Evolutionary conservation across 1,140 invertebrate species (phyloP).

Genomic region (Drosophila kohkoa): DNA sequence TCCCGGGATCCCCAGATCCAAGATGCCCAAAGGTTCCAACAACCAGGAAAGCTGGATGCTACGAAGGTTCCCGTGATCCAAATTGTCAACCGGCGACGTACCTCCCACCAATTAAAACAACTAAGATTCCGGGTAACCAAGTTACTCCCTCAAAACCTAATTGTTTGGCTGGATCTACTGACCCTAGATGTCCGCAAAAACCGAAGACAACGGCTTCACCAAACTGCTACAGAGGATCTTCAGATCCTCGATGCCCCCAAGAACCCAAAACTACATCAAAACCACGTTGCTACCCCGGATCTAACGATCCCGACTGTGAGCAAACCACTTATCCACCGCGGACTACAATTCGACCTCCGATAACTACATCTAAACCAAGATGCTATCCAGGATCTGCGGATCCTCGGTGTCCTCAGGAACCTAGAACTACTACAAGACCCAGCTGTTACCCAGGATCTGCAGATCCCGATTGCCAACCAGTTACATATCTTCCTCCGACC

Average conservation of each 20-base stretch:
- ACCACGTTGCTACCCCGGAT: constrained; percentile 72
- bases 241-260: constrained; percentile 8
- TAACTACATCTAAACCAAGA: constrained; percentile 2
- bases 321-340: not conserved
- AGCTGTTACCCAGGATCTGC: constrained; percentile 81
- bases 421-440: constrained; percentile 37
- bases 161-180: constrained; percentile 42
- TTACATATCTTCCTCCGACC: constrained; percentile 6
- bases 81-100: constrained; percentile 50
- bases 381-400: constrained; percentile 45
- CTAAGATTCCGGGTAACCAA: constrained; percentile 51
- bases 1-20: constrained; percentile 73
- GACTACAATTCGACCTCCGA: constrained; percentile 8
- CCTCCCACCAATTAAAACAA: constrained; percentile 36
- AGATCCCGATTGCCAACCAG: constrained; percentile 59
- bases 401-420: constrained; percentile 63
- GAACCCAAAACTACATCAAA: not conserved
- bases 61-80: constrained; percentile 36
- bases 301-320: constrained; percentile 61
- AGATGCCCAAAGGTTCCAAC: constrained; percentile 83
- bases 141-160: constrained; percentile 15
- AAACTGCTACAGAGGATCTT: constrained; percentile 11
- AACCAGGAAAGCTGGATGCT: constrained; percentile 62
- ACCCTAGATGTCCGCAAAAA: constrained; percentile 27
- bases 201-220: constrained; percentile 19